A percentile compares a stretch with the other conserved stretches of the same genome.
Conservation (phyloP, 1,140 invertebrate genomes). For the Orchesella cincta region DNA sequence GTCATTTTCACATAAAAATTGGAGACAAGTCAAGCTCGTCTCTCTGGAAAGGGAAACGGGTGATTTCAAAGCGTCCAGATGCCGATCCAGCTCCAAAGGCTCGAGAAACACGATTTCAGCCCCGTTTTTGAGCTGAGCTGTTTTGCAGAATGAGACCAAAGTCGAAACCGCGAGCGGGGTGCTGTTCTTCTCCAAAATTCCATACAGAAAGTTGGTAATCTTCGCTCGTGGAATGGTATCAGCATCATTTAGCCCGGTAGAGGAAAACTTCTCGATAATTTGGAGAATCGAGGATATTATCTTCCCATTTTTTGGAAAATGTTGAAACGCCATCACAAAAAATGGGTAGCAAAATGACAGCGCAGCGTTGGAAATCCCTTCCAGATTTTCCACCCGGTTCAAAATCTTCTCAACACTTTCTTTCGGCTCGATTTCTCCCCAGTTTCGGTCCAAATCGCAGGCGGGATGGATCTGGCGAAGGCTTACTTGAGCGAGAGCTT, state of each 20-base stretch:
- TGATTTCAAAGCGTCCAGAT: conserved; percentile 76
- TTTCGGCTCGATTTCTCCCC: conserved; percentile 72
- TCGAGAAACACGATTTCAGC: conserved; percentile 65
- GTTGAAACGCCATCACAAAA: conserved; percentile 63
- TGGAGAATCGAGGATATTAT: conserved; percentile 63
- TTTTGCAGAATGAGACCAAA: conserved; percentile 73
- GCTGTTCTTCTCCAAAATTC: conserved; percentile 75
- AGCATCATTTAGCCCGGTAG: conserved; percentile 64
- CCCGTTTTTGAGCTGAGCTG: conserved; percentile 67
- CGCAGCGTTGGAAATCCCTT: conserved; percentile 65
- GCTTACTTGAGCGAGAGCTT: conserved; percentile 68
- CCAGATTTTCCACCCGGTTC: background rate
- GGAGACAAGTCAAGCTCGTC: conserved; percentile 68
- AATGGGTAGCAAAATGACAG: conserved; percentile 84
- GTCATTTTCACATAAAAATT: conserved; percentile 55
- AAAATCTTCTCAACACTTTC: conserved; percentile 66
- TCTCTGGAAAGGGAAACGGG: conserved; percentile 74
- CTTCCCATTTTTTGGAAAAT: conserved; percentile 23
- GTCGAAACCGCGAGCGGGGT: conserved; percentile 74
- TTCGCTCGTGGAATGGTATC: conserved; percentile 74
- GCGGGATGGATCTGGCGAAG: conserved; percentile 73
- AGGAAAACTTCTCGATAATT: conserved; percentile 56
- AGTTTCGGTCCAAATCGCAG: conserved; percentile 73
- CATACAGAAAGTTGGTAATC: conserved; percentile 77
- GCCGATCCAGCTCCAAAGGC: conserved; percentile 69